Conservation (phyloP, 2,888 invertebrate genomes). For the Acrobasis consociella region DNA sequence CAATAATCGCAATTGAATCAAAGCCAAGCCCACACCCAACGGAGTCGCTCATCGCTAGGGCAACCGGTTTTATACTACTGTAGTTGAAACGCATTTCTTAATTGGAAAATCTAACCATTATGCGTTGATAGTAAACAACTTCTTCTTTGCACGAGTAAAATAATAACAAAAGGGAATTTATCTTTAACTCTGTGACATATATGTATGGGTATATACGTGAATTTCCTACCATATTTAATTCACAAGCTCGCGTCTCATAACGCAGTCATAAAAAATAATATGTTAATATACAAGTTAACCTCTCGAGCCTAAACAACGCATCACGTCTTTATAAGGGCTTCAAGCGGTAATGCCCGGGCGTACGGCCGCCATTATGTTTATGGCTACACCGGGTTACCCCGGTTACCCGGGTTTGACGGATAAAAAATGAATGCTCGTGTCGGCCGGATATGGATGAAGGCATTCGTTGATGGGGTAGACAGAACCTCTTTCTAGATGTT, state of each 20-base stretch:
- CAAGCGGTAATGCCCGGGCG: slow-evolving; percentile 36
- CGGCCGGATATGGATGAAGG: slow-evolving; percentile 8
- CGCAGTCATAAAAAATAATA: slow-evolving; percentile 8
- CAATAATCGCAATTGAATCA: too few relatives aligned
- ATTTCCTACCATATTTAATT: neutral
- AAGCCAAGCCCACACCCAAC: too few relatives aligned
- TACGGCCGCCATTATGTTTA: slow-evolving; percentile 49
- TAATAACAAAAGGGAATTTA: too few relatives aligned
- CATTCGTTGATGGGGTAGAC: neutral
- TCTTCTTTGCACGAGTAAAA: too few relatives aligned
- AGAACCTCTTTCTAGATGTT: too few relatives aligned
- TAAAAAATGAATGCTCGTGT: slow-evolving; percentile 15
- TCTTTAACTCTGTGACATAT: too few relatives aligned
- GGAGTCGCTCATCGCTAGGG: too few relatives aligned
- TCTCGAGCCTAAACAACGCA: slow-evolving; percentile 27
- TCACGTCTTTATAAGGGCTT: slow-evolving; percentile 46
- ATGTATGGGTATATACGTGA: too few relatives aligned
- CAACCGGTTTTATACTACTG: too few relatives aligned
- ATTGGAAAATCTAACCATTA: too few relatives aligned
- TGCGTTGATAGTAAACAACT: too few relatives aligned
- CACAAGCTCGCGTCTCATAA: neutral
- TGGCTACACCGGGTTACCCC: slow-evolving; percentile 36
- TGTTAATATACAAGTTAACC: slow-evolving; percentile 24
- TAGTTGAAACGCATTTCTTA: too few relatives aligned
- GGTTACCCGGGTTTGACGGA: slow-evolving; percentile 16